Evolutionary conservation across 37 sponge, comb jelly and placozoan species (phyloP).

Genomic region (Diacarnus erythraeanus): DNA sequence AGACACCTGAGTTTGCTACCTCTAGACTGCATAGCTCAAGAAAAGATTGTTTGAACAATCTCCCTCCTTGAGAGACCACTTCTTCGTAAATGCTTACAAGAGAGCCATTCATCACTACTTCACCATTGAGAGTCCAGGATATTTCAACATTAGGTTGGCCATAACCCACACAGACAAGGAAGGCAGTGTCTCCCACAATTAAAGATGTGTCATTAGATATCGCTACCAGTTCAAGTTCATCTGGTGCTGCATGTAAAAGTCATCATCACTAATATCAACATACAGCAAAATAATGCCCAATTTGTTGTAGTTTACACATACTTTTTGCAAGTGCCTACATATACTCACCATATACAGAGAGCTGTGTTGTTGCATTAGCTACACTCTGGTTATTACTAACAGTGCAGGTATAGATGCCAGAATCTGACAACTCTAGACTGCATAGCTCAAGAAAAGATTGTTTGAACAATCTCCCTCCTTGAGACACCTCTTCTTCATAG

Average conservation of each 20-base stretch:
- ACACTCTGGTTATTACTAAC: neutral
- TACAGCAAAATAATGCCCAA: too few relatives aligned
- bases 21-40: conserved; percentile 5
- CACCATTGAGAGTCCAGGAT: conserved; percentile 16
- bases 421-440: conserved; percentile 5
- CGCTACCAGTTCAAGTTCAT: neutral
- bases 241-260: neutral
- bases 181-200: conserved; percentile 15
- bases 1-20: neutral
- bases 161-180: conserved; percentile 17
- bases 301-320: too few relatives aligned
- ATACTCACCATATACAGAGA: neutral
- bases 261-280: neutral
- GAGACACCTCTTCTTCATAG: conserved; percentile 8
- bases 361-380: neutral
- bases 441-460: conserved; percentile 39
- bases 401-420: conserved; percentile 18
- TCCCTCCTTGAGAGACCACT: neutral
- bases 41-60: conserved; percentile 15
- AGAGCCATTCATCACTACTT: neutral
- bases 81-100: conserved; percentile 14
- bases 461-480: neutral
- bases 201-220: neutral
- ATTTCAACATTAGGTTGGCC: conserved; percentile 11
- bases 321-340: too few relatives aligned